A percentile compares a stretch with the other conserved stretches of the same genome.
These are phyloP conservation scores for Gastrophryne carolinensis DNA, from an alignment of 2,797 vertebrate species.

Conservation along the genomic window DNA sequence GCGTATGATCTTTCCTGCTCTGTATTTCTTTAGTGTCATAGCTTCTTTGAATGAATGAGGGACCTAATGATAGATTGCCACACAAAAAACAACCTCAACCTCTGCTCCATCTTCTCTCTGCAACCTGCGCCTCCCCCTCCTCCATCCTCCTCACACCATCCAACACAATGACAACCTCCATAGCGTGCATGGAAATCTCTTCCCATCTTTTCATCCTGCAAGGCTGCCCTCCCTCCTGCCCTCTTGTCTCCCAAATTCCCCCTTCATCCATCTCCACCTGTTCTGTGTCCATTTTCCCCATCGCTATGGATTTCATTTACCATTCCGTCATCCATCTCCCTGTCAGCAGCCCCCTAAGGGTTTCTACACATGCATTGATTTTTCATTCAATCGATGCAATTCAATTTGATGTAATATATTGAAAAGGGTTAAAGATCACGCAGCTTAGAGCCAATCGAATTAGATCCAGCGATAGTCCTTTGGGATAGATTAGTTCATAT, in stretches of 20 bases:
- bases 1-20: too few relatives aligned
- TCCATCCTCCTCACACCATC: neutral
- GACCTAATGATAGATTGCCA: neutral
- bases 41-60: too few relatives aligned
- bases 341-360: neutral
- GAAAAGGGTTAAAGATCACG: too few relatives aligned
- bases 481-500: too few relatives aligned
- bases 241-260: neutral
- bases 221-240: neutral
- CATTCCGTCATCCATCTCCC: conserved; percentile 10
- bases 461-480: too few relatives aligned
- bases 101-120: neutral
- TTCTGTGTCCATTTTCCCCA: neutral
- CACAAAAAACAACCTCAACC: neutral
- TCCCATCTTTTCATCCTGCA: neutral
- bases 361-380: too few relatives aligned
- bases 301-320: conserved; percentile 5
- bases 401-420: too few relatives aligned
- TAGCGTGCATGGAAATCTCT: neutral
- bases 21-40: too few relatives aligned
- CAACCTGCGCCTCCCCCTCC: neutral
- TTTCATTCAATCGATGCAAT: too few relatives aligned
- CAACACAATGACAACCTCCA: conserved; percentile 5
- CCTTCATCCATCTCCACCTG: conserved; percentile 19
- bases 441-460: too few relatives aligned